Evolutionary conservation across 2,888 invertebrate genomes (phyloP), one percentile per base, ranked within the genome.

Genomic region (Orchesellides sinensis): DNA sequence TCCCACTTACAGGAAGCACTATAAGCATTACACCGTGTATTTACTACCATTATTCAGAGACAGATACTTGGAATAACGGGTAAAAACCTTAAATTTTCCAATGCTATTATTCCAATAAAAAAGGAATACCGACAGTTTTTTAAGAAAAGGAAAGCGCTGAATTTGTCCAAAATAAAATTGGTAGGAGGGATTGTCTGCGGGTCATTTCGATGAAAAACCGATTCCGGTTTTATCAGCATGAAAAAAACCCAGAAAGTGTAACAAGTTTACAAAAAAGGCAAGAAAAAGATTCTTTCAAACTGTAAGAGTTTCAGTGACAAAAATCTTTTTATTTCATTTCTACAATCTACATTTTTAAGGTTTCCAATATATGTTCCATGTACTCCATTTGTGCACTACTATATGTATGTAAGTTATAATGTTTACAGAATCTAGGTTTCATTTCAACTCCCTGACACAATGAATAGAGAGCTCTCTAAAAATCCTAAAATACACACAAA

Each of bases 141-240:
- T 17, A 27, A 59, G 32, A 25, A 27, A 52, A 66, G 68, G 81
- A 81, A 74, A 74, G 52, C 86, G 86, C 87, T 87, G 88, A 88
- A 88, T 88, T 88, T 88, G 88, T 88, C 88, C 75, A 82, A 86
- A 86, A 86, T 73, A 86, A 87, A 87, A 86, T 86, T 87, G 85
- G 86, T 61, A 85, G 85, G 85, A 83, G 84, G 86, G 85, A 86
- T 86, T 87, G 86, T 88, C 86, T 87, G 85, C 86, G 87, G 88
- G 88, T 88, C 88, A 88, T 88, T 88, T 85, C 86, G 87, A 86
- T 88, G 88, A 87, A 87, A 87, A 88, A 88, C 86, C 85, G 87
- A 87, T 88, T 86, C 85, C 85, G 87, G 88, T 85, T 84, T 88
- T 87, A 87, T 86, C 87, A 85, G 85, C 78, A 74, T 8, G 52